phyloP scores from a whole-genome alignment of 2,888 invertebrate genomes.

The Rhyacophila evoluta region DNA sequence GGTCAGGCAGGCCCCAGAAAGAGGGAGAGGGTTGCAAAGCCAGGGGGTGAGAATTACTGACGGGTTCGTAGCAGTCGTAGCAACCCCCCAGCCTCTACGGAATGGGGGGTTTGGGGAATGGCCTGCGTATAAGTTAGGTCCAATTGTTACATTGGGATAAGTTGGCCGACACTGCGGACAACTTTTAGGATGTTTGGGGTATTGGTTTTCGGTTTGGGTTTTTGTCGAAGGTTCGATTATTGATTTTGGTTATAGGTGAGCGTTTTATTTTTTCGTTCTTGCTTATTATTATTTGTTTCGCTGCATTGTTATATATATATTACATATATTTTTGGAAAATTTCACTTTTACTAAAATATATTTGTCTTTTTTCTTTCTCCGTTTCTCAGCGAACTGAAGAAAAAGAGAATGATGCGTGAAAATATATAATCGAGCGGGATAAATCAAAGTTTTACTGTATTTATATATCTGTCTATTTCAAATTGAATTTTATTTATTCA shows the following conservation, averaged over 20 bases:
- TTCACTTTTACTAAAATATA: too few relatives aligned
- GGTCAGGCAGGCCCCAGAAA: slow-evolving; percentile 45
- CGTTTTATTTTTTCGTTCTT: neutral
- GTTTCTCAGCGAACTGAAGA: too few relatives aligned
- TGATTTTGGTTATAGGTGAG: neutral
- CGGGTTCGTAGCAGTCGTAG: slow-evolving; percentile 6
- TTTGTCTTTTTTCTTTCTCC: too few relatives aligned
- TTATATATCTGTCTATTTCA: too few relatives aligned
- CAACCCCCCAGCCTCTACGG: neutral
- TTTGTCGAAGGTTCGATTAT: slow-evolving; percentile 18
- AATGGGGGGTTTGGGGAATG: neutral
- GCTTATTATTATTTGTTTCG: neutral
- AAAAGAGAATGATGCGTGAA: too few relatives aligned
- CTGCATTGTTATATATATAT: neutral
- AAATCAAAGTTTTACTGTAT: too few relatives aligned
- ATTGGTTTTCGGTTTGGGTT: slow-evolving; percentile 24
- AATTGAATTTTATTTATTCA: too few relatives aligned
- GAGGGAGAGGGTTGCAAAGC: neutral
- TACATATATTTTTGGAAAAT: too few relatives aligned
- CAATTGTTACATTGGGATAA: slow-evolving; percentile 29
- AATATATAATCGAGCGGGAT: too few relatives aligned
- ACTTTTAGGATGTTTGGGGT: slow-evolving; percentile 18
- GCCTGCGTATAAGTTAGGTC: slow-evolving; percentile 26
- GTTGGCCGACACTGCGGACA: slow-evolving; percentile 22
- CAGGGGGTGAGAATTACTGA: slow-evolving; percentile 15